Base-by-base conservation (phyloP, 2,797 vertebrate species). In the Rhabdomys pumilio region DNA sequence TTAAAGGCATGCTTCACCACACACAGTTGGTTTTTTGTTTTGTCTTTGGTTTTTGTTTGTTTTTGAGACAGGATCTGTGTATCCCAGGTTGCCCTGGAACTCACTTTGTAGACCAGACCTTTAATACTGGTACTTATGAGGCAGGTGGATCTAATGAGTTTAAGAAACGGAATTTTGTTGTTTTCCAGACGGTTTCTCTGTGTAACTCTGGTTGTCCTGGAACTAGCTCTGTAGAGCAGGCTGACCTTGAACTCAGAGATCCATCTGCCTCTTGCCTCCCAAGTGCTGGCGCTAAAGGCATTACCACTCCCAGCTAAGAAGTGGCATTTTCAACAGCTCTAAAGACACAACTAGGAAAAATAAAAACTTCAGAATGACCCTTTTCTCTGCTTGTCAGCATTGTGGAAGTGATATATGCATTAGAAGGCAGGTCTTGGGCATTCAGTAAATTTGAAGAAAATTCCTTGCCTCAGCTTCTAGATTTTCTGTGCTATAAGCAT, bases 261-360 rank as follows among this genome's bases (percentile, higher is more conserved):
- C 17, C 10, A n/a, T 24, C 22, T 38, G 22, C 31, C 77, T n/a
- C 50, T 53, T 55, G 77, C 9, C 50, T n/a, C 12, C 20, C 20
- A 13, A 59, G n/a, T 82, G 55, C n/a, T 82, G 80, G 80, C 7
- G 41, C 57, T 82, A 38, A 59, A 80, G 50, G 31, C 2, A 0
- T 80, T 22, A n/a, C 50, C 31, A 59, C 34, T 22, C n/a, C 34
- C 80, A 59, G n/a, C 55, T 38, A 81, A 63, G 57, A 83, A 85
- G 59, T 84, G 59, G 38, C 44, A n/a, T n/a, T 86, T 69, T 38
- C 3, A 41, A 87, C 29, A 57, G 34, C n/a, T 20, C 17, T 47
- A 90, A 34, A n/a, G 83, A 83, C 17, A 44, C 55, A 38, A 26
- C 81, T 77, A 61, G 81, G 79, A 77, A 77, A 93, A 88, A 47